phyloP scores from a whole-genome alignment of 2,113 vertebrate species.

The Tachysurus vachellii region DNA sequence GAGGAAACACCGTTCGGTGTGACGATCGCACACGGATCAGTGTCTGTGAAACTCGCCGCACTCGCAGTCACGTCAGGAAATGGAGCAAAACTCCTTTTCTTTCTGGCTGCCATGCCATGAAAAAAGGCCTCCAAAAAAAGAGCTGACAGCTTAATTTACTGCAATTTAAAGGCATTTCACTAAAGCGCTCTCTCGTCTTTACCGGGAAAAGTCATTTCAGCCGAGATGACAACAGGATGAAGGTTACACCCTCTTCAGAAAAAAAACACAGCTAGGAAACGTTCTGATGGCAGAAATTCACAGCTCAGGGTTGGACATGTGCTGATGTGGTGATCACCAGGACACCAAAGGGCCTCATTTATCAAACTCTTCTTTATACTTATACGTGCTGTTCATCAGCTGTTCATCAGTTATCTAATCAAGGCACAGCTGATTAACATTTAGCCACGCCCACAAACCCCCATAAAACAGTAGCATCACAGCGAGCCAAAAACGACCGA shows the following conservation, averaged over 20 bases:
- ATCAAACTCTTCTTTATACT: neutral
- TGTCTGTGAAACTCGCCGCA: neutral
- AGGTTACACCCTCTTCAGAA: conserved; percentile 19
- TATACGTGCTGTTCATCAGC: neutral
- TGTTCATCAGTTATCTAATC: neutral
- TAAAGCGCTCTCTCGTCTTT: conserved; percentile 2
- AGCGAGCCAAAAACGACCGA: neutral
- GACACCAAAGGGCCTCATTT: neutral
- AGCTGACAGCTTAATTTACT: conserved; percentile 42
- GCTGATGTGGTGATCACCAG: neutral
- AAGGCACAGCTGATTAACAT: neutral
- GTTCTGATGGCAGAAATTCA: neutral
- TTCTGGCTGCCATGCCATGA: neutral
- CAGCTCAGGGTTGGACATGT: no score
- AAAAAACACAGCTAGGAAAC: neutral
- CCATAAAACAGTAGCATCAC: neutral
- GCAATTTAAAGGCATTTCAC: conserved; percentile 37
- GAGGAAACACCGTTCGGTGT: neutral
- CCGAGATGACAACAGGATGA: conserved; percentile 23
- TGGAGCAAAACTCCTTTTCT: conserved; percentile 11
- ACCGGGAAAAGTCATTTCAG: neutral
- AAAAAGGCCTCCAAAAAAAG: neutral
- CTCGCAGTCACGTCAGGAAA: conserved; percentile 21
- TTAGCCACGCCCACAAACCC: neutral
- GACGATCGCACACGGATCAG: neutral